Conservation (phyloP, 1,140 invertebrate species). For the Liolophura sinensis region DNA sequence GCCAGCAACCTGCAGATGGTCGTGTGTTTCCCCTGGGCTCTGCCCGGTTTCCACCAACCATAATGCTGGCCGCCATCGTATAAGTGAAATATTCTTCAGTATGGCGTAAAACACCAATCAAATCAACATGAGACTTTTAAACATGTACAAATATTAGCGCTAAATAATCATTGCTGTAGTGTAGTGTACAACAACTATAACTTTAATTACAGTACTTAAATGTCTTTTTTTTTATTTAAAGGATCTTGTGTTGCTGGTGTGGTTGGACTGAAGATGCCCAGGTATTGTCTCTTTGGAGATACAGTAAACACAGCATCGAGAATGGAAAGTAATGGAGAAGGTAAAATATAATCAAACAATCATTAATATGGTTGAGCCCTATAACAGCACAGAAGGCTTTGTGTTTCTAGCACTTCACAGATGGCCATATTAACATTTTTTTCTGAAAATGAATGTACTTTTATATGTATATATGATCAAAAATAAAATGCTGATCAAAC, state of each 20-base stretch:
- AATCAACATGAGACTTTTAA: not conserved
- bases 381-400: no score
- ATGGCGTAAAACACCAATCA: conserved; percentile 71
- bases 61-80: conserved; percentile 88
- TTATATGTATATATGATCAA: no score
- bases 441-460: no score
- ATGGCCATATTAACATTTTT: no score
- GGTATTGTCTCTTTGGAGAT: conserved; percentile 41
- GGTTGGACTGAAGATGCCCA: conserved; percentile 37
- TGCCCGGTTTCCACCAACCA: no score
- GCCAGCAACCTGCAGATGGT: no score
- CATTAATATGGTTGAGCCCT: no score
- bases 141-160: not conserved
- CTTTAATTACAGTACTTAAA: not conserved
- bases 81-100: conserved; percentile 67
- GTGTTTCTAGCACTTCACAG: no score
- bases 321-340: conserved; percentile 37
- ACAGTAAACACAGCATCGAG: conserved; percentile 40
- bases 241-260: conserved; percentile 38
- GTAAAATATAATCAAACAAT: not conserved
- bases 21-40: no score
- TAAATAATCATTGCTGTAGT: conserved; percentile 4
- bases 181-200: conserved; percentile 13
- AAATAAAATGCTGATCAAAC: no score
- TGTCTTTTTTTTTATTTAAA: conserved; percentile 10